A percentile compares a stretch with the other conserved stretches of the same genome.
phyloP scores from a whole-genome alignment of 2,888 invertebrate species.

The Hoplodrina blanda region DNA sequence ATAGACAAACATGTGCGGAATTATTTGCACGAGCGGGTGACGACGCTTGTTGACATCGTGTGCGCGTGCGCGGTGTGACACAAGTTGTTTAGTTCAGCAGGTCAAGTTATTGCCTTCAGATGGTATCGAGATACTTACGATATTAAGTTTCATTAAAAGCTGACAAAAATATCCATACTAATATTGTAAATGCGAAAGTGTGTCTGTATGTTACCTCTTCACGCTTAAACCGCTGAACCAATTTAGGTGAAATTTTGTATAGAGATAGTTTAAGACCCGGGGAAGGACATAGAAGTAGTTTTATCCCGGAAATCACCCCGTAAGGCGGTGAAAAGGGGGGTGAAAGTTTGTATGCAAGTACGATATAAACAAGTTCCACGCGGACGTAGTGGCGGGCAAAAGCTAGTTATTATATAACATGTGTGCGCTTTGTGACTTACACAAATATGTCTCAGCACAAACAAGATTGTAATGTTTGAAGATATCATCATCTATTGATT shows the following conservation, averaged over 20 bases:
- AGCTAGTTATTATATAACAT: too few species aligned
- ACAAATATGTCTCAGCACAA: background rate
- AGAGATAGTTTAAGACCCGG: too few species aligned
- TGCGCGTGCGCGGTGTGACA: background rate
- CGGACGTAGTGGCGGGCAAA: too few species aligned
- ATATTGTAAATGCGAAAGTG: too few species aligned
- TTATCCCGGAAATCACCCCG: too few species aligned
- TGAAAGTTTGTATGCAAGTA: too few species aligned
- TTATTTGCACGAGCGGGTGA: background rate
- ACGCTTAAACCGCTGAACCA: too few species aligned
- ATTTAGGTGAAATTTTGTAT: too few species aligned
- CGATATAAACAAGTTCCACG: too few species aligned
- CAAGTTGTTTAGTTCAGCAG: background rate
- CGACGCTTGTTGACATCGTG: background rate
- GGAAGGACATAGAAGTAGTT: too few species aligned
- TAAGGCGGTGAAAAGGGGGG: too few species aligned
- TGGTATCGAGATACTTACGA: constrained; percentile 9
- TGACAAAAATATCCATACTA: constrained; percentile 26
- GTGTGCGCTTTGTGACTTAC: constrained; percentile 16
- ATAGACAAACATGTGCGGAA: background rate
- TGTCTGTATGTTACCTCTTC: too few species aligned
- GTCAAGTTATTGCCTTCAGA: constrained; percentile 16
- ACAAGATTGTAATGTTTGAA: constrained; percentile 13
- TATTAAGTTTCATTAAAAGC: constrained; percentile 34
- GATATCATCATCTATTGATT: constrained; percentile 15